Evolutionary conservation across 2,113 vertebrate species (phyloP).

Genomic region (Psilopsiagon aymara): DNA sequence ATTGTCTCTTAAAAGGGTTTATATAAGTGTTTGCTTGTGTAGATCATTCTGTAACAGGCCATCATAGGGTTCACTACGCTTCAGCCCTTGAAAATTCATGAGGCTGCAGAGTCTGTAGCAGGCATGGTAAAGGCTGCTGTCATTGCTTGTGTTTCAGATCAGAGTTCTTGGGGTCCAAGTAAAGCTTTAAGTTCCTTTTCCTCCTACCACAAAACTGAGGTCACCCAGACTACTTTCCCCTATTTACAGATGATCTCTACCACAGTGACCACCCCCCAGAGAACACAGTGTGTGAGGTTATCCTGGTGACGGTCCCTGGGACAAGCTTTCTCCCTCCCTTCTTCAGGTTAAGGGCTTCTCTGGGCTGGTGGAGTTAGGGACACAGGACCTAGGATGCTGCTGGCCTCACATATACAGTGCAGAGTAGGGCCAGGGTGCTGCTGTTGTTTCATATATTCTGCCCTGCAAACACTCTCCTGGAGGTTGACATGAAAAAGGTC

Average conservation of each 20-base stretch:
- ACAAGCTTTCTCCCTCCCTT: background rate
- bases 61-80: background rate
- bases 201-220: background rate
- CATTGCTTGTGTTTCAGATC: background rate
- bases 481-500: background rate
- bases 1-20: background rate
- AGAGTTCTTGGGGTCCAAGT: background rate
- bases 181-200: background rate
- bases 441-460: background rate
- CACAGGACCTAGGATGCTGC: background rate
- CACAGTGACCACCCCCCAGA: too few relatives aligned
- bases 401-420: accelerated
- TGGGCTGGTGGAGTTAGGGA: background rate
- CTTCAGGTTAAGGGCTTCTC: background rate
- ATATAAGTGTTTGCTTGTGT: background rate
- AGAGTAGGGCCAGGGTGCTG: background rate
- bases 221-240: background rate
- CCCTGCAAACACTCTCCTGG: too few relatives aligned
- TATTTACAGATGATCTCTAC: background rate
- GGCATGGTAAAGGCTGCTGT: background rate
- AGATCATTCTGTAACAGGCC: background rate
- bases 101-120: background rate
- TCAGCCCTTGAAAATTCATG: background rate
- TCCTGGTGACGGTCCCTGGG: background rate
- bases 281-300: background rate